phyloP scores from a whole-genome alignment of 2,888 invertebrate species.

The Hypsopygia costalis region DNA sequence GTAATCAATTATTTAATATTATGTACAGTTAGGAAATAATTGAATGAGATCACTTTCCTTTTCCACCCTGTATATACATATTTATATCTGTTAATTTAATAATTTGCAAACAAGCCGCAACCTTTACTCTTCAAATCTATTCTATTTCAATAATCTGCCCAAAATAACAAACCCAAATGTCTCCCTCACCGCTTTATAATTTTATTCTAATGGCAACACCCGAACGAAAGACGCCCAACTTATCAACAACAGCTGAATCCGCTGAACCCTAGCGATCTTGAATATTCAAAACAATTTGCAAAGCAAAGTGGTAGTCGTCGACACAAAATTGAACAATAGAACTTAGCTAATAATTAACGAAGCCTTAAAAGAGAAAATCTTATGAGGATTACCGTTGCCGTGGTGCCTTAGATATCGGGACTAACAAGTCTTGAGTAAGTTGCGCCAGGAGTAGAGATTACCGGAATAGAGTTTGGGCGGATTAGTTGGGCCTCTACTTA shows the following conservation, averaged over 20 bases:
- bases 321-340: slow-evolving; percentile 14
- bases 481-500: slow-evolving; percentile 38
- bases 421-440: slow-evolving; percentile 46
- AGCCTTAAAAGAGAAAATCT: slow-evolving; percentile 48
- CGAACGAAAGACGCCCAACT: slow-evolving; percentile 11
- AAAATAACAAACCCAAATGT: background rate
- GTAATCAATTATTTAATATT: no score
- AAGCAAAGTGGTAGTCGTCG: slow-evolving; percentile 4
- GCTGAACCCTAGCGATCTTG: slow-evolving; percentile 9
- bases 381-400: slow-evolving; percentile 42
- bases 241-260: slow-evolving; percentile 8
- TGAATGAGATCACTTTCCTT: no score
- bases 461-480: slow-evolving; percentile 46
- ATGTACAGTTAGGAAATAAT: no score
- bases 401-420: slow-evolving; percentile 40
- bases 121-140: no score
- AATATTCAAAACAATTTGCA: slow-evolving; percentile 17
- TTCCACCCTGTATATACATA: no score
- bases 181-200: slow-evolving; percentile 8
- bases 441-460: slow-evolving; percentile 49
- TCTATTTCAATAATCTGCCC: no score
- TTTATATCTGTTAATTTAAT: no score
- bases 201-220: slow-evolving; percentile 6
- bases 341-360: slow-evolving; percentile 43
- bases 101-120: no score